These are phyloP conservation scores for Scolanthus callimorphus DNA, from an alignment of 92 coral and sea anemone genomes.

Conservation along the genomic window DNA sequence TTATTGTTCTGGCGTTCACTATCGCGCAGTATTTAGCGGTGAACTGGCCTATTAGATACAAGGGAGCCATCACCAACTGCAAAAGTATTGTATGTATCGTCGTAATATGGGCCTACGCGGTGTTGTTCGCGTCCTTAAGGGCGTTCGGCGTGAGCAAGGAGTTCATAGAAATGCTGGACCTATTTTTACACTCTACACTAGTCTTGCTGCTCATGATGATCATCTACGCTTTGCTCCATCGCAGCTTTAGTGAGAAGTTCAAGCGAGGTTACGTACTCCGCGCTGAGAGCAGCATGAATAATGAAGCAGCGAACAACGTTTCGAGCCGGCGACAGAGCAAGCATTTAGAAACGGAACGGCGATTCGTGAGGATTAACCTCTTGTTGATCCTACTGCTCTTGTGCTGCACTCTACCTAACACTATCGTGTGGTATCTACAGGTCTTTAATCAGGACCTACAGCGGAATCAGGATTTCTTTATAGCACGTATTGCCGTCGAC, in stretches of 20 bases:
- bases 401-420: conserved; percentile 57
- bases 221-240: conserved; percentile 42
- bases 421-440: conserved; percentile 39
- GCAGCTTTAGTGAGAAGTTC: conserved; percentile 38
- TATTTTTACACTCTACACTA: conserved; percentile 47
- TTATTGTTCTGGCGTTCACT: conserved; percentile 64
- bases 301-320: not conserved
- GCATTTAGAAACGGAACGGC: conserved; percentile 30
- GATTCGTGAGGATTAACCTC: conserved; percentile 45
- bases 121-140: conserved; percentile 25
- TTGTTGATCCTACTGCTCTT: conserved; percentile 34
- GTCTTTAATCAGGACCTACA: conserved; percentile 2
- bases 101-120: conserved; percentile 29
- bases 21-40: conserved; percentile 55
- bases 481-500: conserved; percentile 25
- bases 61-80: conserved; percentile 21
- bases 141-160: conserved; percentile 22
- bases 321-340: not conserved
- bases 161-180: conserved; percentile 28
- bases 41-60: conserved; percentile 57
- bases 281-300: conserved; percentile 27
- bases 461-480: conserved; percentile 4
- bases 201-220: conserved; percentile 32
- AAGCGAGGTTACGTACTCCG: conserved; percentile 11
- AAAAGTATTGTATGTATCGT: conserved; percentile 33